Conservation (phyloP, 2,888 invertebrate genomes). For the Platycnemis pennipes region DNA sequence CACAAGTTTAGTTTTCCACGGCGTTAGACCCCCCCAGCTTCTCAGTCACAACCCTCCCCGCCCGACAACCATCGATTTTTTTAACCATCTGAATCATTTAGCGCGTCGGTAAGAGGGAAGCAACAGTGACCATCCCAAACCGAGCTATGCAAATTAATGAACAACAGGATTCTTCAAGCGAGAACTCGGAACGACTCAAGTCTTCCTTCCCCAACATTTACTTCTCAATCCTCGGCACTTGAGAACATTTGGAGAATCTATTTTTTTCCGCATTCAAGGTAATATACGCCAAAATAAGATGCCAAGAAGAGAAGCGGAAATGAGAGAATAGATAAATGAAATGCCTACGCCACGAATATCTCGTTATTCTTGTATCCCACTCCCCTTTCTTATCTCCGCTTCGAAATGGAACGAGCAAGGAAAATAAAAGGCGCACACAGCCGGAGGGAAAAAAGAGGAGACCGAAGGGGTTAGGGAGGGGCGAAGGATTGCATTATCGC, state of each 20-base stretch:
- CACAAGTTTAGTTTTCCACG: background rate
- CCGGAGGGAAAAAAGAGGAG: background rate
- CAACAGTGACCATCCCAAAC: background rate
- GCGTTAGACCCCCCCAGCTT: background rate
- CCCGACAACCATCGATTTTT: background rate
- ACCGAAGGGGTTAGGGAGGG: background rate
- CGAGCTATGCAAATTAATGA: slow-evolving; percentile 28
- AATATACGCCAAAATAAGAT: no score
- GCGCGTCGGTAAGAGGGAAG: background rate
- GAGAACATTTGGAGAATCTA: background rate
- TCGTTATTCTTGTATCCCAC: no score
- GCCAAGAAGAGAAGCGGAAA: no score
- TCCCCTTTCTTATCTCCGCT: no score
- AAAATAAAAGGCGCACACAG: background rate
- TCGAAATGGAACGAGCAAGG: no score
- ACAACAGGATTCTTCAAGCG: background rate
- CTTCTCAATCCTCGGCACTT: background rate
- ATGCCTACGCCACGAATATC: no score
- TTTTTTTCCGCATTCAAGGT: background rate
- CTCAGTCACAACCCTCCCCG: background rate
- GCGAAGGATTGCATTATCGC: slow-evolving; percentile 63
- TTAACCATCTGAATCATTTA: background rate
- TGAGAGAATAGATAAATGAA: no score
- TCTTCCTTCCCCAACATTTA: background rate
- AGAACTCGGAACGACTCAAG: background rate